Evolutionary conservation across 2,888 invertebrate genomes (phyloP).

Genomic region (Thymelicus acteon): DNA sequence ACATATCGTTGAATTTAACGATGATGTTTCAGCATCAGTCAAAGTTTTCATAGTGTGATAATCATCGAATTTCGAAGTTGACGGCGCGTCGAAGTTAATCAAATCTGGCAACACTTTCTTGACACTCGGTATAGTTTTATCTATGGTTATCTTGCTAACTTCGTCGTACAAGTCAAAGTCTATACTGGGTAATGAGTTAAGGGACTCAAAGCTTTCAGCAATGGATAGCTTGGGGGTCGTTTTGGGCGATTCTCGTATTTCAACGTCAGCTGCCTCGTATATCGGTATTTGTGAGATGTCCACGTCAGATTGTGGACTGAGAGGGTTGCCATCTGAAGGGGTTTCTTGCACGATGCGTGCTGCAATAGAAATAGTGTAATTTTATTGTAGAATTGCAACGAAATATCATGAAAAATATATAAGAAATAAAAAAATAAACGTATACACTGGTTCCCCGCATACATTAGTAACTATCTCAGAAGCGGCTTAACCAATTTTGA

Average conservation of each 20-base stretch:
- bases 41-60: conserved; percentile 62
- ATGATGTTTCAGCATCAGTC: conserved; percentile 43
- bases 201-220: conserved; percentile 68
- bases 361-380: background rate
- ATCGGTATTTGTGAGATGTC: conserved; percentile 75
- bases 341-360: conserved; percentile 18
- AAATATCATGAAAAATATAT: too few relatives aligned
- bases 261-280: conserved; percentile 71
- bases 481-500: too few relatives aligned
- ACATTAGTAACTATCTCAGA: too few relatives aligned
- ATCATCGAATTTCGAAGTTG: conserved; percentile 70
- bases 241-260: conserved; percentile 58
- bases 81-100: conserved; percentile 73
- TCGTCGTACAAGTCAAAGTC: conserved; percentile 72
- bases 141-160: conserved; percentile 64
- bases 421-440: too few relatives aligned
- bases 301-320: conserved; percentile 50
- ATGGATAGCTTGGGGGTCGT: conserved; percentile 47
- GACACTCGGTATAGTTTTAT: conserved; percentile 57
- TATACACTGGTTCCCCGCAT: too few relatives aligned
- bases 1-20: conserved; percentile 43
- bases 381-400: background rate
- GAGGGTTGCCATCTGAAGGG: conserved; percentile 27
- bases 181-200: conserved; percentile 71
- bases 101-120: conserved; percentile 71